phyloP scores from a whole-genome alignment of 2,888 invertebrate genomes.

The Crepidodera aurea region DNA sequence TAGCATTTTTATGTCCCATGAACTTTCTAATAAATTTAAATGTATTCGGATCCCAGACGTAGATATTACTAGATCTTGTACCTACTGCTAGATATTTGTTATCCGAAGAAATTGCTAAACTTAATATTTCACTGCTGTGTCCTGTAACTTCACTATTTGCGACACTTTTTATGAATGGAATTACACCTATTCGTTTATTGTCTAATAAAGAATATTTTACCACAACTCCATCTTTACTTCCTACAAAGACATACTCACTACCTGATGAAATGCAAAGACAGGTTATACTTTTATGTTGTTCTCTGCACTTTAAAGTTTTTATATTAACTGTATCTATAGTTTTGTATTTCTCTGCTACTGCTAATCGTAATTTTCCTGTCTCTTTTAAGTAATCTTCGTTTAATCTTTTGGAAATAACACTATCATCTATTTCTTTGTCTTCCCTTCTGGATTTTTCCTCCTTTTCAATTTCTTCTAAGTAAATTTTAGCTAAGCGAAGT shows the following conservation, averaged over 20 bases:
- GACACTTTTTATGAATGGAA: conserved; percentile 61
- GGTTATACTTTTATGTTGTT: conserved; percentile 82
- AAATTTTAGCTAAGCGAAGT: conserved; percentile 87
- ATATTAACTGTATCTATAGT: conserved; percentile 58
- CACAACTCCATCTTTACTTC: conserved; percentile 87
- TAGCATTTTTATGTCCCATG: conserved; percentile 76
- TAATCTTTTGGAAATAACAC: conserved; percentile 76
- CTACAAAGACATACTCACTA: conserved; percentile 77
- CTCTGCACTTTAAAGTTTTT: conserved; percentile 73
- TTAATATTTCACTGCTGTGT: conserved; percentile 64
- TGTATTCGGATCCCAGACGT: conserved; percentile 84
- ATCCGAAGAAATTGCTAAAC: conserved; percentile 80
- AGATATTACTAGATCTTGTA: conserved; percentile 71
- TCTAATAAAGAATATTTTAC: conserved; percentile 82
- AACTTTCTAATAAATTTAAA: conserved; percentile 82
- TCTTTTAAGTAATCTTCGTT: conserved; percentile 88
- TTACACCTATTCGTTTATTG: conserved; percentile 68
- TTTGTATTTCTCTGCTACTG: conserved; percentile 73
- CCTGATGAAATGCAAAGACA: conserved; percentile 81
- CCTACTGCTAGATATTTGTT: conserved; percentile 82
- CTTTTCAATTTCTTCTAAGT: conserved; percentile 84
- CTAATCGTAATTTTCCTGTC: conserved; percentile 79
- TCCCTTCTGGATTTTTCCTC: conserved; percentile 78
- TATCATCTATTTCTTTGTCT: conserved; percentile 70
- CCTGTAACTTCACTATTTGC: conserved; percentile 48